These are phyloP conservation scores for Aratinga solstitialis DNA, from an alignment of 2,797 vertebrate genomes.

Conservation along the genomic window DNA sequence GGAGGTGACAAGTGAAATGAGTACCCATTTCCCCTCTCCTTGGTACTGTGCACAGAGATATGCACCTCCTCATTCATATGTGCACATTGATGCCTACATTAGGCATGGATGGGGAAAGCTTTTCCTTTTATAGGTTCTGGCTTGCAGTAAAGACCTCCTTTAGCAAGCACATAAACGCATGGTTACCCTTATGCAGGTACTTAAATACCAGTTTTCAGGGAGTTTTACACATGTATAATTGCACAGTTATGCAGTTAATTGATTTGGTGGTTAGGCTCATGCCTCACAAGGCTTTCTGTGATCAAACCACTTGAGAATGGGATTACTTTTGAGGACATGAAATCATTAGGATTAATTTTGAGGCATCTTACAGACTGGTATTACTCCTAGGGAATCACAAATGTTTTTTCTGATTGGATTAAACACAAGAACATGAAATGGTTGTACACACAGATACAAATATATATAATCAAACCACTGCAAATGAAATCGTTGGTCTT, in stretches of 20 bases:
- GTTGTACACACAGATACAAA: not conserved
- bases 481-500: not conserved
- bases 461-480: not conserved
- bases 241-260: not conserved
- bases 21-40: not conserved
- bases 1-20: conserved; percentile 46
- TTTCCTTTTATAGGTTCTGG: not conserved
- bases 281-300: rapidly evolving
- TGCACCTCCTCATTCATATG: not conserved
- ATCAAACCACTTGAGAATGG: not conserved
- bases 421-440: not conserved
- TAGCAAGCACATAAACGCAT: not conserved
- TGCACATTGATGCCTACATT: rapidly evolving
- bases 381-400: rapidly evolving
- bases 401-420: not conserved
- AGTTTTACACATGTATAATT: not conserved
- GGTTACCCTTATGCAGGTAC: not conserved
- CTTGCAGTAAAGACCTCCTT: not conserved
- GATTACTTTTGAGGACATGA: not conserved
- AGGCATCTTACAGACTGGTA: not conserved
- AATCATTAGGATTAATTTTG: not conserved
- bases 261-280: rapidly evolving
- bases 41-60: not conserved
- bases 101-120: not conserved
- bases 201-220: not conserved